A percentile compares a stretch with the other conserved stretches of the same genome.
Conservation (phyloP, 2,888 invertebrate species). For the Drosophila quinaria region DNA sequence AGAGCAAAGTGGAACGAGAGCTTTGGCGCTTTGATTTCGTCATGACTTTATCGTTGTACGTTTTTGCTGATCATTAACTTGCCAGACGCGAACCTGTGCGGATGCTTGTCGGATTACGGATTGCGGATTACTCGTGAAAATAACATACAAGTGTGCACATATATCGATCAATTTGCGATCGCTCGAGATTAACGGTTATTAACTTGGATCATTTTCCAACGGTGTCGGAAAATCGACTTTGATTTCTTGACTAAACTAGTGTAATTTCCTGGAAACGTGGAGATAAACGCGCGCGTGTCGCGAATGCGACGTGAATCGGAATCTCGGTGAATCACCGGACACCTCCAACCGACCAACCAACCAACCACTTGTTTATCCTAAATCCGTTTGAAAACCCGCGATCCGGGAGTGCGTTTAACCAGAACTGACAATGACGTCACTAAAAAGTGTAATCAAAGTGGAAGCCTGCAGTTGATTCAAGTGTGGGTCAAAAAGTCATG, state of each 20-base stretch:
- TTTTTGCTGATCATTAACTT: slow-evolving; percentile 63
- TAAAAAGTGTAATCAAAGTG: slow-evolving; percentile 13
- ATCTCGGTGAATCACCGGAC: slow-evolving; percentile 42
- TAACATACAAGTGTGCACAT: not conserved
- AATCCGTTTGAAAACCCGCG: slow-evolving; percentile 42
- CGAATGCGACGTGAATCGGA: not conserved
- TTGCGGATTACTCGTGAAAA: not conserved
- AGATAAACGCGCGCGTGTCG: slow-evolving; percentile 16
- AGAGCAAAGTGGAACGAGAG: slow-evolving; percentile 37
- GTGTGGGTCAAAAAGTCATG: not conserved
- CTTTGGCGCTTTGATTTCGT: slow-evolving; percentile 60
- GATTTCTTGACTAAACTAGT: slow-evolving; percentile 2
- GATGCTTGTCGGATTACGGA: slow-evolving; percentile 35
- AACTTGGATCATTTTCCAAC: slow-evolving; percentile 17
- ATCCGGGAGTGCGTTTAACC: not conserved
- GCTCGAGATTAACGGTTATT: slow-evolving; percentile 51
- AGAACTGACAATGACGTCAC: slow-evolving; percentile 13
- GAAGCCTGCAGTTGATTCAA: slow-evolving; percentile 17
- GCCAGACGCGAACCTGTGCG: slow-evolving; percentile 56
- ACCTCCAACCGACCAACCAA: not conserved
- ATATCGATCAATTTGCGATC: slow-evolving; percentile 25
- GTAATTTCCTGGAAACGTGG: not conserved
- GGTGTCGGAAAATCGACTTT: slow-evolving; percentile 2
- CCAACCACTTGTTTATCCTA: slow-evolving; percentile 47
- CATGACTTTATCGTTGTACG: slow-evolving; percentile 56